These are phyloP conservation scores for Ferrisia virgata DNA, from an alignment of 2,888 invertebrate genomes.

Conservation along the genomic window DNA sequence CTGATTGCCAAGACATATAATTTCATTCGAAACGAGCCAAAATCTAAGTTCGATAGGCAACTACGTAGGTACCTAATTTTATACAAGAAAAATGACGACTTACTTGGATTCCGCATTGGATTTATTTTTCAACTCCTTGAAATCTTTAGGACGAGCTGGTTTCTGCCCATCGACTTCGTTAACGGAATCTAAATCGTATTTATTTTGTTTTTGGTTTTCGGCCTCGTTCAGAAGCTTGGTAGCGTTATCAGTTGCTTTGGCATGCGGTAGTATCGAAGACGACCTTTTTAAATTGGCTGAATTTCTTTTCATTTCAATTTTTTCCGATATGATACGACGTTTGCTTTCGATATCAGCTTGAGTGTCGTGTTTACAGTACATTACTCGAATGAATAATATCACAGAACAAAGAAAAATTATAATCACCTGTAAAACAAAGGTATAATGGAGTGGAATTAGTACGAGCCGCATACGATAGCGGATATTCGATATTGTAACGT, in stretches of 20 bases:
- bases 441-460: not conserved
- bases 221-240: not conserved
- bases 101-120: slow-evolving; percentile 23
- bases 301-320: slow-evolving; percentile 43
- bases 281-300: slow-evolving; percentile 38
- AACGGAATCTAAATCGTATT: not conserved
- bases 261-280: slow-evolving; percentile 21
- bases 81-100: not conserved
- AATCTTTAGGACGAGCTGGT: slow-evolving; percentile 35
- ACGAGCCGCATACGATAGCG: no score
- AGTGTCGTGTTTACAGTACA: slow-evolving; percentile 41
- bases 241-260: not conserved
- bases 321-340: slow-evolving; percentile 38
- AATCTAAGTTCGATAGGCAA: no score
- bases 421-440: slow-evolving; percentile 1
- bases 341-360: slow-evolving; percentile 41
- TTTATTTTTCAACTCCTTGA: slow-evolving; percentile 33
- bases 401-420: slow-evolving; percentile 40
- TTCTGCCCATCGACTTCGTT: slow-evolving; percentile 21
- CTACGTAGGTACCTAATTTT: no score
- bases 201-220: not conserved
- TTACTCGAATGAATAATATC: slow-evolving; percentile 40
- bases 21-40: not conserved
- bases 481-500: no score
- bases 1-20: not conserved